Base-by-base conservation (phyloP, 2,888 invertebrate genomes). In the Parasteatoda lunata region DNA sequence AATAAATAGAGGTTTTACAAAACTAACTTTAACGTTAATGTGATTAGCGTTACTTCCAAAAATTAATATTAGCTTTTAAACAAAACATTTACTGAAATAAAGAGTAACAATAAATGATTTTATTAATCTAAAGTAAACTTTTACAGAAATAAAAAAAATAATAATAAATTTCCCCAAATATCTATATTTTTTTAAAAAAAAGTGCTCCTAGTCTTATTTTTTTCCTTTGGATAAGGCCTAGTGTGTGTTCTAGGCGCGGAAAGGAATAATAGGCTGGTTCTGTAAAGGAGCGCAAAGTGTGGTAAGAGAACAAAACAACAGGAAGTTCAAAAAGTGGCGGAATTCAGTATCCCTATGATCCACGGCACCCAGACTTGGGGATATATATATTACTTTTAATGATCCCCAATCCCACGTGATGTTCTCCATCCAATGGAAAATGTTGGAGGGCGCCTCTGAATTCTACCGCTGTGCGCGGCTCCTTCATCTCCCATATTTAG, bases 321-420 rank as follows among this genome's bases (percentile, higher is more conserved):
- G 85, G 85, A 86, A 86, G 80, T 86, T 73, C 76, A 49, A 65
- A 72, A 65, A 80, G 65, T 71, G 69, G 81, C 81, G 69, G 72
- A 51, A 75, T 15, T 47, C 6, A 47, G 66, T 72, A 77, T 73
- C 77, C 54, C 71, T 87, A 71, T 85, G 85, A 84, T 84, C 80
- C 64, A 45, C 77, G 73, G 77, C 81, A 82, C 75, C 80, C 77
- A 72, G 72, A 69, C 71, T 66, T 7, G 66, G 66, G 64, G 73
- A 72, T 77, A 80, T 80, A 87, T 82, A 81, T 87, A 87, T 86
- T 86, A 64, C 76, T 72, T 72, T 77, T 81, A 77, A 85, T 77
- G 77, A 77, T 75, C 66, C 77, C 77, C 85, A 48, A 49, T 7
- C 64, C 69, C 86, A 87, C 86, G 86, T 87, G 86, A 82, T 51